Evolutionary conservation across 2,797 vertebrate genomes (phyloP).

Genomic region (Acanthiza pusilla): DNA sequence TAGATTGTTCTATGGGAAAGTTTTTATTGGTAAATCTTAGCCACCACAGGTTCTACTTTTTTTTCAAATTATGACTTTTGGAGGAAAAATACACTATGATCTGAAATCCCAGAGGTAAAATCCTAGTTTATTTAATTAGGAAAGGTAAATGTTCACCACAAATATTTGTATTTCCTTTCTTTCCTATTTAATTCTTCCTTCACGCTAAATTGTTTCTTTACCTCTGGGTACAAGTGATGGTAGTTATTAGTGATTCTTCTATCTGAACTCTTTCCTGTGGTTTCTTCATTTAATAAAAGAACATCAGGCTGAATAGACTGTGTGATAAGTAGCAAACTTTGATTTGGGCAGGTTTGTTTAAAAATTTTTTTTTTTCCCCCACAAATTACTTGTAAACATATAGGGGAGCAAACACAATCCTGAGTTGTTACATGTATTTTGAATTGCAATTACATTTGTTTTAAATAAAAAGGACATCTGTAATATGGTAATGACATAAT

Average conservation of each 20-base stretch:
- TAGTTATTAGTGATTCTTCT: background rate
- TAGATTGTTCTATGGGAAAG: background rate
- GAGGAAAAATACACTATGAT: background rate
- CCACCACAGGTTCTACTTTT: background rate
- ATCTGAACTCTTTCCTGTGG: background rate
- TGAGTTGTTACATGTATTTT: background rate
- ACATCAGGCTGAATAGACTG: background rate
- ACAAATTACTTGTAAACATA: background rate
- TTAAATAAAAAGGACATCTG: background rate
- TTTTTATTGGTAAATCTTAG: background rate
- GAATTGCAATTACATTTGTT: background rate
- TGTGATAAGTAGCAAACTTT: background rate
- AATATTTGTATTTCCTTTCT: background rate
- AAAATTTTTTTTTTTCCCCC: background rate
- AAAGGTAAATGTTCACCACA: background rate
- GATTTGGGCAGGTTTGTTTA: background rate
- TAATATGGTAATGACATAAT: background rate
- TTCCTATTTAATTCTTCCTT: background rate
- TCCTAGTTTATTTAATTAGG: background rate
- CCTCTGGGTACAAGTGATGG: background rate
- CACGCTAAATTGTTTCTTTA: background rate
- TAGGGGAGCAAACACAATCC: background rate
- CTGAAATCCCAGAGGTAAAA: background rate
- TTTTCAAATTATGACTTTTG: background rate
- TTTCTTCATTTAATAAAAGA: conserved; percentile 3